A percentile compares a stretch with the other conserved stretches of the same genome.
Evolutionary conservation across 2,888 invertebrate species (phyloP).

Genomic region (Tholera decimalis): DNA sequence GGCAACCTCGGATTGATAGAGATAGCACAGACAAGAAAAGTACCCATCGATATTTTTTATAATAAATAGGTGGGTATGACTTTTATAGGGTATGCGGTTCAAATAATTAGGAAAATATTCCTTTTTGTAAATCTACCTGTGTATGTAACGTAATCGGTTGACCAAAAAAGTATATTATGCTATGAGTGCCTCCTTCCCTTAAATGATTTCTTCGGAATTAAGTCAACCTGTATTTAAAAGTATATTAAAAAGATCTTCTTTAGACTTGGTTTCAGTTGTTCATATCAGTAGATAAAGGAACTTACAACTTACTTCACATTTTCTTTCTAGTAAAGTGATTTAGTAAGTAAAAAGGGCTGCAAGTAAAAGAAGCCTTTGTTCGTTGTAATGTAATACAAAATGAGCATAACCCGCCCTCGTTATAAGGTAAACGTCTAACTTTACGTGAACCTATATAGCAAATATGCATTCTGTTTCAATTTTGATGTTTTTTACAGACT

Average conservation of each 20-base stretch:
- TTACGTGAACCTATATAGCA: not conserved
- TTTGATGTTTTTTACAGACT: not conserved
- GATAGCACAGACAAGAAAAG: too few relatives aligned
- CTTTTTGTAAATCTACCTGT: too few relatives aligned
- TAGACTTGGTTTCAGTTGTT: not conserved
- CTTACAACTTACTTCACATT: not conserved
- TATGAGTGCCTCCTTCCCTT: too few relatives aligned
- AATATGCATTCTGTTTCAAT: not conserved
- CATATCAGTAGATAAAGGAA: not conserved
- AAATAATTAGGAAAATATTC: too few relatives aligned
- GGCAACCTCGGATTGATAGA: too few relatives aligned
- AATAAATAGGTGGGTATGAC: too few relatives aligned
- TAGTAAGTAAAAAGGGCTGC: not conserved
- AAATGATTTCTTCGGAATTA: not conserved
- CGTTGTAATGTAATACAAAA: slow-evolving; percentile 19
- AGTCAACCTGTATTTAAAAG: not conserved
- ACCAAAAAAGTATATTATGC: too few relatives aligned
- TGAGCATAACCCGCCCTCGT: not conserved
- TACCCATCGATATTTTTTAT: too few relatives aligned
- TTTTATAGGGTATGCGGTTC: too few relatives aligned
- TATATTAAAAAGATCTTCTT: not conserved
- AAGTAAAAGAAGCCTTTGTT: not conserved
- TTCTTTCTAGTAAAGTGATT: not conserved
- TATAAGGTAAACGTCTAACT: slow-evolving; percentile 8
- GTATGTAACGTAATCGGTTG: too few relatives aligned